Base-by-base conservation (phyloP, 2,113 vertebrate species). In the Apaloderma vittatum region DNA sequence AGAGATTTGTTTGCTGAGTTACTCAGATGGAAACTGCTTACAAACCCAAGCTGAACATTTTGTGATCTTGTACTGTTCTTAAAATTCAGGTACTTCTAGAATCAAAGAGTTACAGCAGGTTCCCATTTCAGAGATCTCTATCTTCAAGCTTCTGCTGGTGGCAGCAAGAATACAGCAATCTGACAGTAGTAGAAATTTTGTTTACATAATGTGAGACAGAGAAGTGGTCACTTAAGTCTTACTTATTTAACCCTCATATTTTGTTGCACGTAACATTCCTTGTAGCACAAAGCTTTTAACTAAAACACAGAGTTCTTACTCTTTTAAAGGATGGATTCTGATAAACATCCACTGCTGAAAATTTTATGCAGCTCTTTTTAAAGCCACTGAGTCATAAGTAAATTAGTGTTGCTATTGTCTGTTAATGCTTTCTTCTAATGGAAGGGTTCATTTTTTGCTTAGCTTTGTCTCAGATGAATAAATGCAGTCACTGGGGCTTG, bases 1-100 rank as follows among this genome's bases (percentile, higher is more conserved):
- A 22, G 54, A 80, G 83, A 91, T 57, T 59, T 55, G 86, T 86
- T 94, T 77, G 43, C 79, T 83, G 34, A 71, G 75, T 91, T 88
- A 46, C 43, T 93, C 40, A 77, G 43, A 77, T 68, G 59, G 55
- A 94, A 92, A 94, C 16, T 15, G 34, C 59, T n/a, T 29, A 67
- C 23, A 62, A 88, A 90, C 52, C 55, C 86, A 86, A 70, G 55
- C 0, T 37, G 79, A 94, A 80, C 72, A 24, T 74, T 84, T 84
- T 37, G 55, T 46, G 55, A 80, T 55, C 68, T 86, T 77, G 72
- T 2, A 3, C 8, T 12, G 23, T 51, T 75, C 63, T 71, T 73
- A 37, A 71, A 92, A 68, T 32, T 57, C 8, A 37, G 48, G 67
- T 2, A 77, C 74, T 80, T 86, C 52, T 84, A 84, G 68, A 80